Evolutionary conservation across 2,888 invertebrate genomes (phyloP).

Genomic region (Sisyra terminalis): DNA sequence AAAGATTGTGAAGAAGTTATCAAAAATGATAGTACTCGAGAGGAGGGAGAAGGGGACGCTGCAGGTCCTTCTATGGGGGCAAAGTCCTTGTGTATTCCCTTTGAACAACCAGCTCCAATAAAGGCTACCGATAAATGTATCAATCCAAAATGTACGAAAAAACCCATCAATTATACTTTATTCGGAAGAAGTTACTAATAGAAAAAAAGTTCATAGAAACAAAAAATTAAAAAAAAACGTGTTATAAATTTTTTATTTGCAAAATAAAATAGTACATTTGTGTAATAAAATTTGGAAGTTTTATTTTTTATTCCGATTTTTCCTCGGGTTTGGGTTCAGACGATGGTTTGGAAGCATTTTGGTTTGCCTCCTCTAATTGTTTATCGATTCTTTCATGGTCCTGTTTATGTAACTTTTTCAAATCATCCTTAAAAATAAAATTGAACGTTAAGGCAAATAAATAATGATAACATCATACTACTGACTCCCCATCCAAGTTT

Average conservation of each 20-base stretch:
- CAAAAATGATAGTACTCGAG: conserved; percentile 84
- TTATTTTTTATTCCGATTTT: background rate
- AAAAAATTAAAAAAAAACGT: background rate
- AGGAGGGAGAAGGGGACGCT: conserved; percentile 43
- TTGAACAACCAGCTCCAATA: conserved; percentile 61
- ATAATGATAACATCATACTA: conserved; percentile 13
- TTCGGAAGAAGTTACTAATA: conserved; percentile 94
- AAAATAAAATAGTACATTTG: too few relatives aligned
- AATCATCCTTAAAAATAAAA: conserved; percentile 35
- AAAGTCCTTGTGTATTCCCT: conserved; percentile 95
- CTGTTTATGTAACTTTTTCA: conserved; percentile 33
- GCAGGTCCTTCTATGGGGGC: conserved; percentile 96
- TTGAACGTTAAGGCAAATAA: conserved; percentile 3
- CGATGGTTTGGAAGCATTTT: background rate
- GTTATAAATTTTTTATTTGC: background rate
- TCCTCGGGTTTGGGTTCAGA: background rate
- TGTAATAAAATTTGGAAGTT: background rate
- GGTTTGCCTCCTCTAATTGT: conserved; percentile 20
- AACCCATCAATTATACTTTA: conserved; percentile 72
- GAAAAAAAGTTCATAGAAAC: background rate
- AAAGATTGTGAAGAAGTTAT: conserved; percentile 84
- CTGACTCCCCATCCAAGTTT: conserved; percentile 65
- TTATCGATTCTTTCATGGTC: conserved; percentile 38
- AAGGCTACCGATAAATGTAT: conserved; percentile 59
- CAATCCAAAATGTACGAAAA: conserved; percentile 64